Conservation (phyloP, 2,888 invertebrate species). For the Myathropa florea region DNA sequence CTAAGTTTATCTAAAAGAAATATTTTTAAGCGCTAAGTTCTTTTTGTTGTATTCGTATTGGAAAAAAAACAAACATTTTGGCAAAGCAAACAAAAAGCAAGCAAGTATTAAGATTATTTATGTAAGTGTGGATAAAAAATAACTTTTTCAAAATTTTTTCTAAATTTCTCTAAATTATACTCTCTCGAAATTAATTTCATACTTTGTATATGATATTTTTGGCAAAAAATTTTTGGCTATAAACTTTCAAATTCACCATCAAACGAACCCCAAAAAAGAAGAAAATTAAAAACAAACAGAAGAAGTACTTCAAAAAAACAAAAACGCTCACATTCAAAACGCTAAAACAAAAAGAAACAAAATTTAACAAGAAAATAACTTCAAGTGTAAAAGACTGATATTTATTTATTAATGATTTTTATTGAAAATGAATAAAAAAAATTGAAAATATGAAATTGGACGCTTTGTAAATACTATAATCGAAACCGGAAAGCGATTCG, state of each 20-base stretch:
- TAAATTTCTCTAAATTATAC: slow-evolving; percentile 60
- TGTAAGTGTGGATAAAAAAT: slow-evolving; percentile 60
- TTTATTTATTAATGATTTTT: slow-evolving; percentile 69
- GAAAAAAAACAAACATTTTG: not conserved
- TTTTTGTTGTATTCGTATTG: slow-evolving; percentile 27
- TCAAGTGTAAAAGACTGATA: slow-evolving; percentile 73
- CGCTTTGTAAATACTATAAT: slow-evolving; percentile 56
- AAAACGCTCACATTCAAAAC: slow-evolving; percentile 54
- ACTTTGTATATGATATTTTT: slow-evolving; percentile 70
- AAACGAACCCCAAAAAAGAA: not conserved
- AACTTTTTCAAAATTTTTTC: slow-evolving; percentile 63
- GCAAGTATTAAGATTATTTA: slow-evolving; percentile 71
- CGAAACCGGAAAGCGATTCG: slow-evolving; percentile 73
- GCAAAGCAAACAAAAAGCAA: not conserved
- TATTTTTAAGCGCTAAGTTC: slow-evolving; percentile 64
- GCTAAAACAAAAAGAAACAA: slow-evolving; percentile 51
- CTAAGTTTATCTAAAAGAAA: slow-evolving; percentile 58
- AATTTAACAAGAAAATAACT: slow-evolving; percentile 64
- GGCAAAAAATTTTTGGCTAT: slow-evolving; percentile 75
- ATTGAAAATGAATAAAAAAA: slow-evolving; percentile 63
- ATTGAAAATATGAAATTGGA: slow-evolving; percentile 50
- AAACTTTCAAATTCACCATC: slow-evolving; percentile 75
- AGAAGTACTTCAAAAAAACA: slow-evolving; percentile 13
- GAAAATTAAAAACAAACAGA: slow-evolving; percentile 72
- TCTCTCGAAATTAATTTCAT: slow-evolving; percentile 63